These are phyloP conservation scores for Eidolon dupreanum DNA, from an alignment of 2,797 vertebrate genomes.

Conservation along the genomic window DNA sequence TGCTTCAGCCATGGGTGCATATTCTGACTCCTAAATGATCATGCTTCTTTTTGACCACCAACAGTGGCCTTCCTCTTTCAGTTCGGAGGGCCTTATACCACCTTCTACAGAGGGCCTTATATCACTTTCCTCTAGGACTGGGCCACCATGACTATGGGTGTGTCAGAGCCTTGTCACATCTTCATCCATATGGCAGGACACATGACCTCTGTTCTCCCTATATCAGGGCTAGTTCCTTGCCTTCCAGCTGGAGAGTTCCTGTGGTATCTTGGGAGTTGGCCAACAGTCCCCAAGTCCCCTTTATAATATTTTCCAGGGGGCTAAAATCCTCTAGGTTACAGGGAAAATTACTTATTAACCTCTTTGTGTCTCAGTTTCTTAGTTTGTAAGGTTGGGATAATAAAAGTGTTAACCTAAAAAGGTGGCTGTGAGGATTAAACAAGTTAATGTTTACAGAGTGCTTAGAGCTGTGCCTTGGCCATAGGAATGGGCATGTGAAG, in stretches of 20 bases:
- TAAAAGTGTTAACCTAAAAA: neutral
- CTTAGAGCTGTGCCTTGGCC: neutral
- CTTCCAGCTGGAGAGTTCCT: neutral
- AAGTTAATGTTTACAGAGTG: neutral
- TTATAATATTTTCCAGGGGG: neutral
- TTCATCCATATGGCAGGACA: neutral
- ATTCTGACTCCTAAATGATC: neutral
- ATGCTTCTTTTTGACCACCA: neutral
- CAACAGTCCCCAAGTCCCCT: neutral
- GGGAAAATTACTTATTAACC: neutral
- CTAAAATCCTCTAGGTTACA: neutral
- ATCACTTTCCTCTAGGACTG: neutral
- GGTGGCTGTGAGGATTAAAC: neutral
- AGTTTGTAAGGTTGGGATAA: neutral
- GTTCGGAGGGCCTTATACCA: neutral
- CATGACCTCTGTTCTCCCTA: neutral
- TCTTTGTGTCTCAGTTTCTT: neutral
- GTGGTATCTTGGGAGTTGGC: neutral
- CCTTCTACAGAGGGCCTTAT: neutral
- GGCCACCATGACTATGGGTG: neutral
- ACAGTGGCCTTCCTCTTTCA: neutral
- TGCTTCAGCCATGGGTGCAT: neutral
- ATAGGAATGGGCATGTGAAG: neutral
- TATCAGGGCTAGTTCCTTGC: neutral
- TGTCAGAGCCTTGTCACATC: neutral